Evolutionary conservation across 2,113 vertebrate species (phyloP).

Genomic region (Ifrita kowaldi): DNA sequence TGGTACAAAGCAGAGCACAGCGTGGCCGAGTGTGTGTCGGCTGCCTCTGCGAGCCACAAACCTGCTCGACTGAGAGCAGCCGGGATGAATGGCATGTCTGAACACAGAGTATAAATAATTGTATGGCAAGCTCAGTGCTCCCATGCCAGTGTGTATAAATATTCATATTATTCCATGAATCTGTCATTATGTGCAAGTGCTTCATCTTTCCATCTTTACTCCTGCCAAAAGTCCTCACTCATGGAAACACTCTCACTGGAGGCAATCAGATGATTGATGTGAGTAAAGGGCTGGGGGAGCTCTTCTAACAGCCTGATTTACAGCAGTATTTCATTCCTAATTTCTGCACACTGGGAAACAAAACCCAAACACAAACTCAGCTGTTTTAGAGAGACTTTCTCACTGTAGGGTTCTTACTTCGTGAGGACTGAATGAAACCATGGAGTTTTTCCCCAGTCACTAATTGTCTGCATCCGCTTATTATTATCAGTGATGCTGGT

Average conservation of each 20-base stretch:
- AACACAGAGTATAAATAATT: not conserved
- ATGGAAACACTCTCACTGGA: not conserved
- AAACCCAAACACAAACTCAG: not conserved
- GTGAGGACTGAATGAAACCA: not conserved
- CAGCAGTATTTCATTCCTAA: not conserved
- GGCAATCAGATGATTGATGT: conserved; percentile 2
- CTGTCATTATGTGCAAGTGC: not conserved
- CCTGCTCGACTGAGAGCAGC: not conserved
- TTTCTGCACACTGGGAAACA: not conserved
- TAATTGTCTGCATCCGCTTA: not conserved
- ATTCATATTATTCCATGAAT: conserved; percentile 22
- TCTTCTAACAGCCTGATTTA: conserved; percentile 3
- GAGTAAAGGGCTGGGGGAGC: not conserved
- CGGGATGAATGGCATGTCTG: not conserved
- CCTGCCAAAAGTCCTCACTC: conserved; percentile 14
- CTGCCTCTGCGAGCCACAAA: not conserved
- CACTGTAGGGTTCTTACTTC: not conserved
- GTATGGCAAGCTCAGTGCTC: not conserved
- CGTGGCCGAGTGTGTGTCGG: rapidly evolving
- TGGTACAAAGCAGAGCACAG: not conserved
- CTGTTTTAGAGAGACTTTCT: not conserved
- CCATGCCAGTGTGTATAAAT: conserved; percentile 8
- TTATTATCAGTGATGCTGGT: not conserved
- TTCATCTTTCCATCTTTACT: conserved; percentile 5
- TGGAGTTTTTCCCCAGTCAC: not conserved